Evolutionary conservation across 2,888 invertebrate genomes (phyloP).

Genomic region (Nomada fucata): DNA sequence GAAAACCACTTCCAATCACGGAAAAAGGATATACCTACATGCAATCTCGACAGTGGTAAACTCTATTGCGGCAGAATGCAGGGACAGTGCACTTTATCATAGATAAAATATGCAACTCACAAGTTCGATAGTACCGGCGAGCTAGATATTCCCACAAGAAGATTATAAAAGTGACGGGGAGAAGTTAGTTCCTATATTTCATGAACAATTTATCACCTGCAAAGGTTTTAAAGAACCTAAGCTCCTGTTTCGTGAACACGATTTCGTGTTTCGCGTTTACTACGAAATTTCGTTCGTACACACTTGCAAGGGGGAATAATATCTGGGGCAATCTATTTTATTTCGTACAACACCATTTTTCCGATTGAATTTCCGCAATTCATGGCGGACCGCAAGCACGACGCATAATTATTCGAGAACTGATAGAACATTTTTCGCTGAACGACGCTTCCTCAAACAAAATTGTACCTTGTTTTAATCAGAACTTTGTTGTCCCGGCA

Average conservation of each 20-base stretch:
- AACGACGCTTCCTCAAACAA: conserved; percentile 17
- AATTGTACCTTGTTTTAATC: conserved; percentile 40
- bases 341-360: background rate
- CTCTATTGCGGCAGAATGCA: conserved; percentile 29
- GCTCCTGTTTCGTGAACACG: too few species aligned
- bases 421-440: conserved; percentile 22
- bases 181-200: conserved; percentile 47
- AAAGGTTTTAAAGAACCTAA: background rate
- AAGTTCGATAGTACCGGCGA: conserved; percentile 55
- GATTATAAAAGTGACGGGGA: conserved; percentile 49
- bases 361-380: background rate
- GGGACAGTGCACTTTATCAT: conserved; percentile 59
- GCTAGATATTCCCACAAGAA: conserved; percentile 51
- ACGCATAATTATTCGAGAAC: conserved; percentile 20
- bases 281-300: too few species aligned
- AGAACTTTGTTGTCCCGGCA: conserved; percentile 46
- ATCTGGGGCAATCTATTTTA: too few species aligned
- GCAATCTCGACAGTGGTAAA: conserved; percentile 39
- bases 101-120: conserved; percentile 69
- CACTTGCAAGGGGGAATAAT: too few species aligned
- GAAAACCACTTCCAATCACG: conserved; percentile 31
- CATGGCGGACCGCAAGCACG: background rate
- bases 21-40: conserved; percentile 28
- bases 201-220: conserved; percentile 26
- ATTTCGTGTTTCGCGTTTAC: too few species aligned